phyloP scores from a whole-genome alignment of 1,140 invertebrate species.

The Drosophila elegans region DNA sequence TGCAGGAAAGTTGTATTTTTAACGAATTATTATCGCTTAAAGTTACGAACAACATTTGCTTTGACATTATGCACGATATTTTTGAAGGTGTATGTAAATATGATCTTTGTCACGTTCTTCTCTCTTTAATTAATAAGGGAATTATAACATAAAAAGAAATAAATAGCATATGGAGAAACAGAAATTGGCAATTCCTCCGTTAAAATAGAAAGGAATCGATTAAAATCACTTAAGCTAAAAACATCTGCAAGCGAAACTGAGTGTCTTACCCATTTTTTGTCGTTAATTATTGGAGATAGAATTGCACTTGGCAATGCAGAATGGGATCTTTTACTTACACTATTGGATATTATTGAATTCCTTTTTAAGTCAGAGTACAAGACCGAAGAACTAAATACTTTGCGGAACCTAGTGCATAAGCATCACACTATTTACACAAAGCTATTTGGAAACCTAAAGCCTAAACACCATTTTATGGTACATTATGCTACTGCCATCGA shows the following conservation, averaged over 20 bases:
- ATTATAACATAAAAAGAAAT: too few relatives aligned
- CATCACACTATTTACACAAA: neutral
- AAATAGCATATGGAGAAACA: constrained; percentile 2
- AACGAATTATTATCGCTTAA: too few relatives aligned
- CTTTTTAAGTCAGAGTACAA: neutral
- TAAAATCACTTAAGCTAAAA: neutral
- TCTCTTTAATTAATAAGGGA: too few relatives aligned
- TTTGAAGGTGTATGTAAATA: too few relatives aligned
- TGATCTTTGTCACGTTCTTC: too few relatives aligned
- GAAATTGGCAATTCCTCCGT: neutral
- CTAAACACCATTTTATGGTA: neutral
- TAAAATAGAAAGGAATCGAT: neutral
- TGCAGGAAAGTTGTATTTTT: too few relatives aligned
- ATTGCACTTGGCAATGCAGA: neutral
- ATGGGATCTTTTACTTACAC: neutral
- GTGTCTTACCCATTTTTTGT: neutral
- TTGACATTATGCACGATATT: too few relatives aligned
- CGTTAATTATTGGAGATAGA: neutral
- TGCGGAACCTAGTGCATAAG: neutral
- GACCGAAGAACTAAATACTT: neutral
- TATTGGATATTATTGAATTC: neutral
- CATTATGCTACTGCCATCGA: neutral
- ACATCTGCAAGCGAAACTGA: neutral
- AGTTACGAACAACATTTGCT: too few relatives aligned
- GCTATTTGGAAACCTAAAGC: neutral